Base-by-base conservation (phyloP, 2,797 vertebrate genomes). In the Serranus cabrilla region DNA sequence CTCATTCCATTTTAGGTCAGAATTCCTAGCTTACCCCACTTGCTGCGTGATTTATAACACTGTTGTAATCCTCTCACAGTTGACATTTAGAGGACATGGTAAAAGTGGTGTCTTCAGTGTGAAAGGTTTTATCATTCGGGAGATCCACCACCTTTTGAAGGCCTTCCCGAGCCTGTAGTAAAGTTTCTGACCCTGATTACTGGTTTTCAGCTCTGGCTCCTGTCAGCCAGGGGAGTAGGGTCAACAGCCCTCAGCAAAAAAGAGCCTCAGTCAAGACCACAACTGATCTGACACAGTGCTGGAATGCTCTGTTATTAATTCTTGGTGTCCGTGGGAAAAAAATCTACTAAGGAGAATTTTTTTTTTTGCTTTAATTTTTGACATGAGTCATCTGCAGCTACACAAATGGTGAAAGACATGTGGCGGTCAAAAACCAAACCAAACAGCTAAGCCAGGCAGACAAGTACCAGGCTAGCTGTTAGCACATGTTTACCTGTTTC, bases 131-230 rank as follows among this genome's bases (percentile, higher is more conserved):
- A 90, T 89, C 81, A 89, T 82, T 10, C 23, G 39, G 57, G 76
- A 86, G 84, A 91, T 92, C 73, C 86, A 87, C 84, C 84, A 91
- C 83, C 80, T 81, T 93, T 92, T 92, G 91, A 91, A 92, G 87
- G 84, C 86, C 88, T 92, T 92, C 90, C 88, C 90, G 76, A 89
- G 82, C 74, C 66, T 86, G 81, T 70, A 86, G 87, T 92, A 89
- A 94, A 93, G 91, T 88, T 86, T 90, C 82, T 94, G 92, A 93
- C 91, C 91, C 89, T 81, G 85, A 88, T 93, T 93, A 91, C 86
- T 81, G 74, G 67, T 87, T 91, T 82, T 85, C 82, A 87, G 91
- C 81, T 90, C 87, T 93, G 93, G 85, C 85, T 92, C 88, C 89
- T 88, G 83, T 93, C 92, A 91, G 76, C 66, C 71, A 70, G 81